Base-by-base conservation (phyloP, 2,888 invertebrate species). In the Folsomia manolachei region DNA sequence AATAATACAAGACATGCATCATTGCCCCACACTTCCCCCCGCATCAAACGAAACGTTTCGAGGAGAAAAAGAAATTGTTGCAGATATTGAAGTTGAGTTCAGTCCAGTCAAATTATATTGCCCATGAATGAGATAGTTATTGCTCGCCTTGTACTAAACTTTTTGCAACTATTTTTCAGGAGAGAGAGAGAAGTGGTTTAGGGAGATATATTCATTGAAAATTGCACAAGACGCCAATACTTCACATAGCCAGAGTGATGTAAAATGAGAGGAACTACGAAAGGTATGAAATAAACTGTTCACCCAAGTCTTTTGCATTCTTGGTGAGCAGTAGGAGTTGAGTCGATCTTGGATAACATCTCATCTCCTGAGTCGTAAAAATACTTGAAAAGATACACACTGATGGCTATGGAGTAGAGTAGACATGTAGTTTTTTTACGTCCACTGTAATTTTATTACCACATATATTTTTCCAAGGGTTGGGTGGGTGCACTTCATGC, bases 381-480 rank as follows among this genome's bases (percentile, higher is more conserved):
- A 23, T 27, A 66, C 52, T 39, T 21, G 51, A 25, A 25, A 62
- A 66, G 56, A 56, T 39, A 66, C 21, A 27, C 25, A 14, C 52
- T 66, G 65, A 66, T 66, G 27, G 51, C 52, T 27, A n/a, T 56
- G n/a, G 56, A n/a, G 23, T 21, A 66, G 56, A n/a, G 23, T 21
- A 66, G 65, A 52, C 51, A 51, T 39, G 39, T 66, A 66, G 52
- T 51, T 66, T n/a, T 66, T 52, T 62, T 62, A 14, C 19, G 65
- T 66, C 65, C 27, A 7, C 2, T 27, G 65, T 66, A 66, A 66
- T 66, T 66, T 66, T 66, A 66, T 66, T 66, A 66, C 52, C 39
- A 27, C n/a, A 66, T 66, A 66, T 66, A 66, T 66, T 66, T n/a
- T n/a, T 66, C 14, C 1, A 39, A 66, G 65, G 65, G 65, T 24